phyloP scores from a whole-genome alignment of 2,113 vertebrate species.

The Puntigrus tetrazona region DNA sequence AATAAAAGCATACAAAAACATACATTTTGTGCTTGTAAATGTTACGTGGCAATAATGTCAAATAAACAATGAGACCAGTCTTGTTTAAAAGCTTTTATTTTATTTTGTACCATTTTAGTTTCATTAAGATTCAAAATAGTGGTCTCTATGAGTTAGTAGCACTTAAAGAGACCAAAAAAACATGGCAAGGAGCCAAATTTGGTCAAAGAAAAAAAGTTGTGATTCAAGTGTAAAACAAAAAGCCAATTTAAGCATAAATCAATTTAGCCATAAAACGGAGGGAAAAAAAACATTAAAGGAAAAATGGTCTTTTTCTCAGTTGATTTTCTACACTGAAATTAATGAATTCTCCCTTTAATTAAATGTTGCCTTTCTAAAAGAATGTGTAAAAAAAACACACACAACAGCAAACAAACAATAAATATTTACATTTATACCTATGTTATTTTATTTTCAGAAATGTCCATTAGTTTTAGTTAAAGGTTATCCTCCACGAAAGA shows the following conservation, averaged over 20 bases:
- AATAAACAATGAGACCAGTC: too few relatives aligned
- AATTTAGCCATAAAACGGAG: neutral
- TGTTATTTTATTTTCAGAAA: neutral
- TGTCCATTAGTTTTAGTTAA: constrained; percentile 5
- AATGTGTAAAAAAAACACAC: neutral
- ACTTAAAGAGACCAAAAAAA: neutral
- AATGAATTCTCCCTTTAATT: neutral
- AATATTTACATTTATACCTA: neutral
- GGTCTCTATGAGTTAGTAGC: neutral
- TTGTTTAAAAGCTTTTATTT: neutral
- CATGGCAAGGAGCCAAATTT: neutral
- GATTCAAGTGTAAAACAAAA: neutral
- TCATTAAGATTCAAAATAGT: neutral
- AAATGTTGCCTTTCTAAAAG: neutral
- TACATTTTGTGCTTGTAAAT: too few relatives aligned
- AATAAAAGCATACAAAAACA: too few relatives aligned
- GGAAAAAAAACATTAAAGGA: neutral
- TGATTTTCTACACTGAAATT: neutral
- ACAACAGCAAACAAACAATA: neutral
- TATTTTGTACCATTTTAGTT: neutral
- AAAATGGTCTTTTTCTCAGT: neutral
- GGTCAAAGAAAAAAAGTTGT: neutral
- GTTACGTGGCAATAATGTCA: neutral
- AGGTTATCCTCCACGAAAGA: constrained; percentile 87
- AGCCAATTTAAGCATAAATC: neutral